Evolutionary conservation across 2,888 invertebrate species (phyloP).

Genomic region (Hydraecia micacea): DNA sequence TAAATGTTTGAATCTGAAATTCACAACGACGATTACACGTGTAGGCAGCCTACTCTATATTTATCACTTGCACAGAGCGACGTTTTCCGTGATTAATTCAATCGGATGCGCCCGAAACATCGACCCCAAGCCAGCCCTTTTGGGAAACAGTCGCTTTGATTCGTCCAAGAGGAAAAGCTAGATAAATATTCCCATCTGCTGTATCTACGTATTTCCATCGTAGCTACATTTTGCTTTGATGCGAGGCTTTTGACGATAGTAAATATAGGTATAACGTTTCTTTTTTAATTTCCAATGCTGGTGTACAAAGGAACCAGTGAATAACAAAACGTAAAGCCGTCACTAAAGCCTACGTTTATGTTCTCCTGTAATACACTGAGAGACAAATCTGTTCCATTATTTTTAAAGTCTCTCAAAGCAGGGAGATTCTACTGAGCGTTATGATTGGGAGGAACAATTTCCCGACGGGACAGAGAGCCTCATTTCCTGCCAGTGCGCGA

Average conservation of each 20-base stretch:
- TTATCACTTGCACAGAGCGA: conserved; percentile 75
- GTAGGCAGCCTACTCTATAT: conserved; percentile 49
- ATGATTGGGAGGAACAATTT: conserved; percentile 89
- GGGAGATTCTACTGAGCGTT: conserved; percentile 85
- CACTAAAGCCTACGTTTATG: conserved; percentile 70
- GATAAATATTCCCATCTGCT: conserved; percentile 56
- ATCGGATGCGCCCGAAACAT: conserved; percentile 83
- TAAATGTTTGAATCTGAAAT: conserved; percentile 40
- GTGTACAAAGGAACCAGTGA: conserved; percentile 54
- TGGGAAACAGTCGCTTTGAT: conserved; percentile 79
- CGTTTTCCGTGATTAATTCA: conserved; percentile 86
- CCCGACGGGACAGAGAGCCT: conserved; percentile 87
- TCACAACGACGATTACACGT: conserved; percentile 61
- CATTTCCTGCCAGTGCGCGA: conserved; percentile 86
- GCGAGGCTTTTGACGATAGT: conserved; percentile 34
- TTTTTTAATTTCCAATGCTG: conserved; percentile 28
- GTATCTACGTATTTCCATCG: conserved; percentile 52
- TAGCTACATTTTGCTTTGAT: conserved; percentile 35
- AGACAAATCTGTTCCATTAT: conserved; percentile 85
- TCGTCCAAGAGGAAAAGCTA: conserved; percentile 68
- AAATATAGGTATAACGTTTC: conserved; percentile 27
- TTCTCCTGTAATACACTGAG: conserved; percentile 79
- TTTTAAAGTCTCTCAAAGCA: conserved; percentile 85
- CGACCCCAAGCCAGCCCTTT: conserved; percentile 77
- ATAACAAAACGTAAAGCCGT: conserved; percentile 69